Evolutionary conservation across 2,797 vertebrate species (phyloP), one percentile per base, ranked within the genome.

Genomic region (Sparus aurata): DNA sequence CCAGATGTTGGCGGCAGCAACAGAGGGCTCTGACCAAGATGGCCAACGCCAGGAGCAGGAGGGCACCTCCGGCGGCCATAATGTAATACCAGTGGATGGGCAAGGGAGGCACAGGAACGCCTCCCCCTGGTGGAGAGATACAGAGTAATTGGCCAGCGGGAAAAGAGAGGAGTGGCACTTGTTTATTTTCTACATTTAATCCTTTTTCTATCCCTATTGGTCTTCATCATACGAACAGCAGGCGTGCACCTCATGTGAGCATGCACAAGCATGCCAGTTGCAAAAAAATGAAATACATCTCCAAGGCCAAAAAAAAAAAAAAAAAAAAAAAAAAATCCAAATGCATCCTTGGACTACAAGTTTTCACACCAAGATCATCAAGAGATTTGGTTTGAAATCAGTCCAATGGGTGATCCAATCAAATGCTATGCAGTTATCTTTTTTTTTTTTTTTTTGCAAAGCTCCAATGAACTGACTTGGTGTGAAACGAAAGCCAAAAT

Each of bases 41-140:
- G 96, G 98, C 96, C 95, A 95, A 97, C 80, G 97, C 96, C 96
- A 99, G 97, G 93, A 99, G 96, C 95, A 98, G 96, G 95, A 98
- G 95, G 94, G 97, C 97, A 85, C 97, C 98, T 90, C 97, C 98
- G 80, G 96, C 97, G 84, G 98, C 98, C 97, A 99, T 97, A 94
- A 98, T 96, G 98, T 99, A 99, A 98, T 99, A 99, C 98, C 98
- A 99, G 97, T 97, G 98, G 98, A 97, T 97, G 96, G 97, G 97
- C 93, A 99, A 96, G 94, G 97, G 97, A 95, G 97, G 97, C 96
- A 98, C 96, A 94, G 96, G 97, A 94, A 97, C 96, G 95, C 96
- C 97, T 96, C 96, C 97, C 97, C 97, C 98, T 99, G 97, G 96
- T 97, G 97, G 96, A 98, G 96, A 99, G 96, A 99, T 96, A 98